Evolutionary conservation across 2,888 invertebrate species (phyloP), one percentile per base, ranked within the genome.

Genomic region (Drosophila cognata): DNA sequence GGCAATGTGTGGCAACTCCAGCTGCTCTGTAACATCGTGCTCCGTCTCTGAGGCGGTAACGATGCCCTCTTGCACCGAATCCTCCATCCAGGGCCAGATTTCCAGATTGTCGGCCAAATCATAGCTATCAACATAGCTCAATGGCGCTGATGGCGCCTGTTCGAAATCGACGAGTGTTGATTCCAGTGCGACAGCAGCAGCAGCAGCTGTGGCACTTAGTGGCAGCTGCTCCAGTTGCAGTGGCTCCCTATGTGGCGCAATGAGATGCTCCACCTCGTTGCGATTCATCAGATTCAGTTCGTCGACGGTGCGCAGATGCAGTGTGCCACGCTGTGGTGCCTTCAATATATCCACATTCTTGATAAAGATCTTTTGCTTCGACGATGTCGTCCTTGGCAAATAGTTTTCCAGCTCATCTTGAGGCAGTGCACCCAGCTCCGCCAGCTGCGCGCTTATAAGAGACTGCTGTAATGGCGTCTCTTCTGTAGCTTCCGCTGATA

Each of bases 201-300:
- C 25, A 8, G 46, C 46, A 25, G 25, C 46, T 25, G 46, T 0
- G 51, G 33, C 8, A 36, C 64, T 67, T 7, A 77, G 31, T 0
- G 79, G 68, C 21, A 85, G 51, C 31, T 85, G 48, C 28, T 85
- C 83, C 29, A 80, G 59, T 1, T 77, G 51, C 35, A 82, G 64
- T 2, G 78, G 84, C 29, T 92, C 92, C 7, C 91, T 79, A 71
- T 92, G 84, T 0, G 93, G 92, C 21, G 91, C 92, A 56, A 93
- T 92, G 16, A 93, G 71, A 67, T 92, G 92, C 79, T 92, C 92
- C 28, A 93, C 93, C 59, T 93, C 92, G 62, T 90, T 93, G 64
- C 92, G 91, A 48, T 93, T 92, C 92, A 93, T 92, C 38, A 93
- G 79, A 79, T 93, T 93, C 18, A 93, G 74, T 73, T 93, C 93